A percentile compares a stretch with the other conserved stretches of the same genome.
phyloP scores from a whole-genome alignment of 1,140 invertebrate species.

The Mizuhopecten yessoensis region DNA sequence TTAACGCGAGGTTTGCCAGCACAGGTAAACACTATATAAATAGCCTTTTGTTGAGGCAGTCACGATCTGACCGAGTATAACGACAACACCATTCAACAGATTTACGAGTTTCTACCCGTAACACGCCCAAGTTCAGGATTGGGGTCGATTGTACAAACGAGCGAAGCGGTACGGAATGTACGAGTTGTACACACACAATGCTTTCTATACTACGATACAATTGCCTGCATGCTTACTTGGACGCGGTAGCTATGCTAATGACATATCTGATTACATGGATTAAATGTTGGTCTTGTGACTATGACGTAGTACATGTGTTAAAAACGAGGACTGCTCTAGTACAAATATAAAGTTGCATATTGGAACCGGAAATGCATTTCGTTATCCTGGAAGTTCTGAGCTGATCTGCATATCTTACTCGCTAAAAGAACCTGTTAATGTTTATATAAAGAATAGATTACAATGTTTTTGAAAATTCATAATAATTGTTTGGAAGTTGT shows the following conservation, averaged over 20 bases:
- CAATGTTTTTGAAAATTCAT: no score
- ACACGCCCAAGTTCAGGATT: background rate
- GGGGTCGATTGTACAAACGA: background rate
- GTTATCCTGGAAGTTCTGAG: no score
- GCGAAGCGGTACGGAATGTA: background rate
- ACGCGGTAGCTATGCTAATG: background rate
- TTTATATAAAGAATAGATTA: no score
- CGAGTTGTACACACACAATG: background rate
- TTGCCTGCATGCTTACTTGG: background rate
- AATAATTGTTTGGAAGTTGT: no score
- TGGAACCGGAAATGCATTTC: background rate
- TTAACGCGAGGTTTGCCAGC: background rate
- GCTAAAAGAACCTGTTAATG: no score
- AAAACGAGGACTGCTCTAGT: background rate
- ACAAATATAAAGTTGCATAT: background rate
- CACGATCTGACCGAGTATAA: conserved; percentile 1
- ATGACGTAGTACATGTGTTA: background rate
- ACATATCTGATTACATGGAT: background rate
- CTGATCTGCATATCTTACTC: no score
- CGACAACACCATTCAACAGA: background rate
- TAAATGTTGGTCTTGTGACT: background rate
- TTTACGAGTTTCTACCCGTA: background rate
- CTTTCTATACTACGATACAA: background rate
- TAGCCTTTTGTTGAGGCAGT: background rate
- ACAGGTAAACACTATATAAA: background rate